Conservation (phyloP, 2,888 invertebrate species). For the Zaprionus bogoriensis region DNA sequence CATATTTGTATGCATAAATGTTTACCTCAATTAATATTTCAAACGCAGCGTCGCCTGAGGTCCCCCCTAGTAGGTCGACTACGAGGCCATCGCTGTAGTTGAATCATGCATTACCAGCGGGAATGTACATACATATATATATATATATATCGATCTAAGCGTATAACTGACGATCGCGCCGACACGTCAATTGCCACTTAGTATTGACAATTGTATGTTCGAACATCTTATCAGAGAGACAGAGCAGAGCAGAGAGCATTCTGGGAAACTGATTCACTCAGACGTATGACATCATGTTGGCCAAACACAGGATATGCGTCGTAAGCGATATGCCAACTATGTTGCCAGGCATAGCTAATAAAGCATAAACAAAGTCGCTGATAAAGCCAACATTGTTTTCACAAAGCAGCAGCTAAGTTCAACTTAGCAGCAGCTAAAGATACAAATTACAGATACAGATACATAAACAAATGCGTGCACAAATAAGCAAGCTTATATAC, state of each 20-base stretch:
- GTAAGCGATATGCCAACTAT: too few relatives aligned
- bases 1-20: constrained; percentile 43
- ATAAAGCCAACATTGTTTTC: constrained; percentile 23
- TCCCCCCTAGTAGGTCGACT: constrained; percentile 7
- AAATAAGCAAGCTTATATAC: constrained; percentile 1
- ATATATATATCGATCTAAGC: neutral
- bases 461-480: neutral
- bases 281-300: constrained; percentile 17
- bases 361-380: constrained; percentile 28
- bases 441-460: constrained; percentile 5
- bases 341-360: too few relatives aligned
- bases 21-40: constrained; percentile 46
- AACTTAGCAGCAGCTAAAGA: neutral
- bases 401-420: constrained; percentile 24
- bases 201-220: neutral
- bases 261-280: constrained; percentile 13
- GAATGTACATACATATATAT: neutral
- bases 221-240: constrained; percentile 2
- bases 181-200: constrained; percentile 7
- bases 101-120: constrained; percentile 33
- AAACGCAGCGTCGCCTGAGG: constrained; percentile 27
- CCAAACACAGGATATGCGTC: too few relatives aligned
- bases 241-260: neutral
- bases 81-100: constrained; percentile 14
- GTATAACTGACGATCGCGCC: constrained; percentile 8